Conservation (phyloP, 2,797 vertebrate genomes). For the Lerista edwardsae region DNA sequence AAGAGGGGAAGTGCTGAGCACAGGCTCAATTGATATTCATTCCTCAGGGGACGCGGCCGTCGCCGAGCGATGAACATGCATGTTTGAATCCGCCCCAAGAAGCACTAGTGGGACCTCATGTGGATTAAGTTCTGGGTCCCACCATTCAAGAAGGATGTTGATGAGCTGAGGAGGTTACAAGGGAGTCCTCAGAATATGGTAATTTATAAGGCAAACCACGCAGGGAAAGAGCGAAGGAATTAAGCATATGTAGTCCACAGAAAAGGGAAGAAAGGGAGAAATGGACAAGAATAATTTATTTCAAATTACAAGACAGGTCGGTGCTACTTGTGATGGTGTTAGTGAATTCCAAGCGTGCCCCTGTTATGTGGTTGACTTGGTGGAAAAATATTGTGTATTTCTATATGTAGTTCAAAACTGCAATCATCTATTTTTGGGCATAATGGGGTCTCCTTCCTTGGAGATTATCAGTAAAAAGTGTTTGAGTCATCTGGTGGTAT, state of each 20-base stretch:
- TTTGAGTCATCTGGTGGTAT: background rate
- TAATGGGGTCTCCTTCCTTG: too few relatives aligned
- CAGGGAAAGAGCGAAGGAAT: background rate
- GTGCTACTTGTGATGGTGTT: background rate
- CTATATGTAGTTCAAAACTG: background rate
- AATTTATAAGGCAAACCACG: background rate
- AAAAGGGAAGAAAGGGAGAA: background rate
- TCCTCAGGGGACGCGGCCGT: background rate
- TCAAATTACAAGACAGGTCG: background rate
- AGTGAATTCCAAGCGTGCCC: too few relatives aligned
- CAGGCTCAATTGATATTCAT: slow-evolving; percentile 18
- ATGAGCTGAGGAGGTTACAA: background rate
- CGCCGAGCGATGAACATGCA: background rate
- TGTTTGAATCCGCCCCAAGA: background rate
- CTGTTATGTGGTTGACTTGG: too few relatives aligned
- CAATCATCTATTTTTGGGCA: background rate
- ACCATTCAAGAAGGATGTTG: background rate
- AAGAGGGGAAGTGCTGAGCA: slow-evolving; percentile 7
- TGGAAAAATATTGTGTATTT: background rate
- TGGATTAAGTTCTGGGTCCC: background rate
- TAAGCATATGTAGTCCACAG: background rate
- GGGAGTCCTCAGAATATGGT: background rate
- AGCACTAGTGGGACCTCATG: background rate
- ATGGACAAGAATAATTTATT: too few relatives aligned
- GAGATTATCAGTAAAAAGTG: background rate